These are phyloP conservation scores for Pantherophis guttatus DNA, from an alignment of 2,113 vertebrate species.

Conservation along the genomic window DNA sequence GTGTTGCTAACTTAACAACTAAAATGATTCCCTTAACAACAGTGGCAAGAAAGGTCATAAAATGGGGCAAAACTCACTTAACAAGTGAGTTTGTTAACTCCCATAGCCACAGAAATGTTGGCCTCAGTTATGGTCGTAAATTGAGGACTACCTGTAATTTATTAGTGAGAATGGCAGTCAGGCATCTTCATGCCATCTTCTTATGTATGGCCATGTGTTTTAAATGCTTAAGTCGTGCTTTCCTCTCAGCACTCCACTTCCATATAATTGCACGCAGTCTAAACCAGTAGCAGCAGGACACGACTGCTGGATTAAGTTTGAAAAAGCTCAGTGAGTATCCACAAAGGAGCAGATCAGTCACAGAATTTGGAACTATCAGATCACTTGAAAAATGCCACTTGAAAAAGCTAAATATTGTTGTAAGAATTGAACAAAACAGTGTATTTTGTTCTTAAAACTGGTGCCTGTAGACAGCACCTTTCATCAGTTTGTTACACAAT, in stretches of 20 bases:
- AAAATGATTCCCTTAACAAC: background rate
- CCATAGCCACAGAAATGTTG: background rate
- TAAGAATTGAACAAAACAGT: background rate
- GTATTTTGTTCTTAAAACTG: background rate
- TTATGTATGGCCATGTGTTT: background rate
- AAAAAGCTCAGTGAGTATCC: background rate
- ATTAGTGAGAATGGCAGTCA: background rate
- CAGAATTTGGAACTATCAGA: background rate
- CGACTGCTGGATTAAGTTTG: background rate
- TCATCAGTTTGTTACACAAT: background rate
- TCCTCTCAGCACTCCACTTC: background rate
- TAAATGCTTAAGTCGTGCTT: background rate
- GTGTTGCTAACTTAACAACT: background rate
- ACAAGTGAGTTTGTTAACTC: background rate
- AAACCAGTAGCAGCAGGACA: background rate
- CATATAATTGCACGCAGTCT: background rate
- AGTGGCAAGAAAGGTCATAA: background rate
- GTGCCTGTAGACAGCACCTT: background rate
- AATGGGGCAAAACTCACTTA: background rate
- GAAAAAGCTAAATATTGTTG: background rate
- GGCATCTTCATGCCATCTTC: background rate
- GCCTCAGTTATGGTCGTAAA: background rate
- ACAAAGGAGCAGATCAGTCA: background rate
- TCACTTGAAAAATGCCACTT: background rate
- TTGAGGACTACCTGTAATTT: background rate